phyloP scores from a whole-genome alignment of 2,113 vertebrate species.

The Channa argus region DNA sequence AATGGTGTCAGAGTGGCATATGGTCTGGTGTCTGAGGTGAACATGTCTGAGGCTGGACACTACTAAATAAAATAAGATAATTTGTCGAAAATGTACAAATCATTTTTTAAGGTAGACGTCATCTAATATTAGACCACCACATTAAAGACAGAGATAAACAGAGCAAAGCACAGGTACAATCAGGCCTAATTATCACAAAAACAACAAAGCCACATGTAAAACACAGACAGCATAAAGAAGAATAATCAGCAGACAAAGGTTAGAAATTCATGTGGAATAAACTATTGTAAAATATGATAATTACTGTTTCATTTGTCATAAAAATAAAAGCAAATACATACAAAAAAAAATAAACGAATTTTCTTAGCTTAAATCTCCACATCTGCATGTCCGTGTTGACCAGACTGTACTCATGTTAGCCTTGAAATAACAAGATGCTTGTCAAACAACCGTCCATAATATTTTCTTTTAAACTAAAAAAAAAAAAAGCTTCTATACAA shows the following conservation, averaged over 20 bases:
- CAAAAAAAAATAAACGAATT: not conserved
- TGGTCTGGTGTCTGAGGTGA: slow-evolving; percentile 5
- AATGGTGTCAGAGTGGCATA: not conserved
- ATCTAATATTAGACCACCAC: not conserved
- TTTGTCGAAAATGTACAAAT: not conserved
- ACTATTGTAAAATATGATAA: not conserved
- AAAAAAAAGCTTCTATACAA: no score
- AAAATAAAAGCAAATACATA: slow-evolving; percentile 4
- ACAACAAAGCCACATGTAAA: slow-evolving; percentile 28
- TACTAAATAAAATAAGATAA: not conserved
- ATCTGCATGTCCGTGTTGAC: no score
- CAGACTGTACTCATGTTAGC: not conserved
- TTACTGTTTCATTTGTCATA: not conserved
- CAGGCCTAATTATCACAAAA: slow-evolving; percentile 50
- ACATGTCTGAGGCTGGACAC: not conserved
- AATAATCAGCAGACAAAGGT: slow-evolving; percentile 18
- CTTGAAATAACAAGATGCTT: not conserved
- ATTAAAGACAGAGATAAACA: slow-evolving; percentile 1
- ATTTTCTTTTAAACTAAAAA: not conserved
- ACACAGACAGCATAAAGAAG: not conserved
- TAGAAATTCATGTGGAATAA: not conserved
- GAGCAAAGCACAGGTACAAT: slow-evolving; percentile 50
- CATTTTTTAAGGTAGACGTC: not conserved
- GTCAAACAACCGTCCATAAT: not conserved
- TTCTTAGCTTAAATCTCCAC: not conserved